These are phyloP conservation scores for Pyrrhosoma nymphula DNA, from an alignment of 2,888 invertebrate genomes.

Conservation along the genomic window DNA sequence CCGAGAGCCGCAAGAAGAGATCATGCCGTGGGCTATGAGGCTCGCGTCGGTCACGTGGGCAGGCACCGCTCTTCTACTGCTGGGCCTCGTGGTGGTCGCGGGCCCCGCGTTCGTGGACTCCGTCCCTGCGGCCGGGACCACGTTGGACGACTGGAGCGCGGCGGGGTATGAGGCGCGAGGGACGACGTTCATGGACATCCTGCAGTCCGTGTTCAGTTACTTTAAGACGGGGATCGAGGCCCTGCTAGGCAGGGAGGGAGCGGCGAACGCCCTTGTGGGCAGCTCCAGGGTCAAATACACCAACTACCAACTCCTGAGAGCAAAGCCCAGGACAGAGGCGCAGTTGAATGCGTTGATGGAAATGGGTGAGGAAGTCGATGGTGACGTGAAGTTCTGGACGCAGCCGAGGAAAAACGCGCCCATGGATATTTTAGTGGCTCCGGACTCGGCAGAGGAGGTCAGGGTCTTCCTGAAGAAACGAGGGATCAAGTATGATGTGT, in stretches of 20 bases:
- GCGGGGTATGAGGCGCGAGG: not conserved
- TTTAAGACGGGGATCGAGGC: slow-evolving; percentile 24
- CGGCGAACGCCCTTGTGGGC: slow-evolving; percentile 8
- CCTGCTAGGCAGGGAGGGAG: slow-evolving; percentile 33
- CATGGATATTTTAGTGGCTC: slow-evolving; percentile 87
- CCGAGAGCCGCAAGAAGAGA: not conserved
- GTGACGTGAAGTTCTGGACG: slow-evolving; percentile 82
- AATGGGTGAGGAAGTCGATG: slow-evolving; percentile 77
- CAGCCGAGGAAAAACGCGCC: slow-evolving; percentile 80
- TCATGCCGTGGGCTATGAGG: not conserved
- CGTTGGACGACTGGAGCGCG: not conserved
- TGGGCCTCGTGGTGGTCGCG: not conserved
- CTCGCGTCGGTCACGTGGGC: not conserved
- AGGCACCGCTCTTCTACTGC: not conserved
- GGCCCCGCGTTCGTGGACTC: not conserved
- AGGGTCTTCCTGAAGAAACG: slow-evolving; percentile 82
- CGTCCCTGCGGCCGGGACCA: not conserved
- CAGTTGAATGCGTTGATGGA: slow-evolving; percentile 78
- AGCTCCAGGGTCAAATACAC: slow-evolving; percentile 69
- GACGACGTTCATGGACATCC: not conserved
- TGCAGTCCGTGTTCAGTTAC: not conserved
- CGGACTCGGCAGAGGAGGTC: slow-evolving; percentile 82
- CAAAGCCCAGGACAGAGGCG: slow-evolving; percentile 77
- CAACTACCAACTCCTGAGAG: slow-evolving; percentile 75
- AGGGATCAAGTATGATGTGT: slow-evolving; percentile 83